Conservation (phyloP, 37 sponge, comb jelly and placozoan genomes). For the Amphimedon queenslandica region DNA sequence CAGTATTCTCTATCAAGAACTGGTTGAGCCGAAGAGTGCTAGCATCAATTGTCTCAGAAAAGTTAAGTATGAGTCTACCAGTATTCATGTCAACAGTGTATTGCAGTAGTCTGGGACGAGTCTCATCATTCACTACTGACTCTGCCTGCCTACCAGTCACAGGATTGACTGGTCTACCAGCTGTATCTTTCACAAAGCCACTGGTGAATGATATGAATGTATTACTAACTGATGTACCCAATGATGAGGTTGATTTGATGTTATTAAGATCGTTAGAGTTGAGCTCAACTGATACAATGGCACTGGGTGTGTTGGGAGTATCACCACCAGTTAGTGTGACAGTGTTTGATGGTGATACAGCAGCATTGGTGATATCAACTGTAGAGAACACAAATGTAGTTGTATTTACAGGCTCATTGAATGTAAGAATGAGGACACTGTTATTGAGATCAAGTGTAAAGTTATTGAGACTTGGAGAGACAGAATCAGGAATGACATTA, state of each 20-base stretch:
- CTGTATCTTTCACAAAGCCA: conserved; percentile 53
- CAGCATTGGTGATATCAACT: conserved; percentile 16
- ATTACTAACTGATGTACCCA: conserved; percentile 17
- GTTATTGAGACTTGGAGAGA: conserved; percentile 41
- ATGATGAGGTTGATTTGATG: conserved; percentile 39
- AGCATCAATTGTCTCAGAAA: conserved; percentile 74
- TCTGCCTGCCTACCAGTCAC: conserved; percentile 42
- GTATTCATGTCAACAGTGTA: conserved; percentile 73
- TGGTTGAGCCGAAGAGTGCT: conserved; percentile 37
- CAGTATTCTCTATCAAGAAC: conserved; percentile 39
- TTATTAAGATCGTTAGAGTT: conserved; percentile 54
- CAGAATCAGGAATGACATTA: conserved; percentile 44
- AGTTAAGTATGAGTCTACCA: conserved; percentile 64
- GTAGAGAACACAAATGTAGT: conserved; percentile 16
- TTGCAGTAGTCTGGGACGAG: conserved; percentile 49
- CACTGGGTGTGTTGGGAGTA: not conserved
- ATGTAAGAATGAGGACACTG: conserved; percentile 56
- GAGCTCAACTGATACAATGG: conserved; percentile 30
- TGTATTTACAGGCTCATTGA: conserved; percentile 76
- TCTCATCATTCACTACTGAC: conserved; percentile 53
- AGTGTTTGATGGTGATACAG: not conserved
- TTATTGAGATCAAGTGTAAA: conserved; percentile 69
- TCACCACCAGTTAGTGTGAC: conserved; percentile 44
- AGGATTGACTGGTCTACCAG: conserved; percentile 51
- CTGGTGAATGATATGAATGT: conserved; percentile 57